Evolutionary conservation across 92 coral and sea anemone species (phyloP).

Genomic region (Scolanthus callimorphus): DNA sequence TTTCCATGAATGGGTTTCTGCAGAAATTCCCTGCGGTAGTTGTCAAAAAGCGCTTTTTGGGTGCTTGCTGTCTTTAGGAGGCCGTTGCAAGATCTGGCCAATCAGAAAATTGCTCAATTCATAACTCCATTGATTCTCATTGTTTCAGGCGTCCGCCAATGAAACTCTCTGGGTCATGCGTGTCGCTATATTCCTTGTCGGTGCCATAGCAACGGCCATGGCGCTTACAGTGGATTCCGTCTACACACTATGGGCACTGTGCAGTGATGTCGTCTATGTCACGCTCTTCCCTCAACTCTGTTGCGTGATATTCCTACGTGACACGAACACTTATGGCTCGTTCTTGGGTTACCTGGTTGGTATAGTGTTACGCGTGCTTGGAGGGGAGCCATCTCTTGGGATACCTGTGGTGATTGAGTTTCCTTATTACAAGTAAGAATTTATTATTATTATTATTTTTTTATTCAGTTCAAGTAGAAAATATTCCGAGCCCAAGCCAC

Average conservation of each 20-base stretch:
- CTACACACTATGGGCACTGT: slow-evolving; percentile 66
- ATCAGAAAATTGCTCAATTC: no score
- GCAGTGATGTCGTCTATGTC: slow-evolving; percentile 71
- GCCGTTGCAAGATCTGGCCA: no score
- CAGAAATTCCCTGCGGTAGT: no score
- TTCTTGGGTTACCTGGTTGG: slow-evolving; percentile 68
- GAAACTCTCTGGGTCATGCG: slow-evolving; percentile 92
- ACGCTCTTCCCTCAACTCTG: slow-evolving; percentile 82
- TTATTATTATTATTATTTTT: no score
- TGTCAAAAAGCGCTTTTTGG: no score
- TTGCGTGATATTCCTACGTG: slow-evolving; percentile 75
- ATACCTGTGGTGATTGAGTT: slow-evolving; percentile 62
- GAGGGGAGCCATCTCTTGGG: slow-evolving; percentile 76
- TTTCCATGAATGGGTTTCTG: no score
- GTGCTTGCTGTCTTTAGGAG: no score
- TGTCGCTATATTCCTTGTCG: slow-evolving; percentile 62
- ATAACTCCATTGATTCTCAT: no score
- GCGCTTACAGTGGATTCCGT: slow-evolving; percentile 73
- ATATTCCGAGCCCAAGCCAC: no score
- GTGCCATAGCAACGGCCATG: slow-evolving; percentile 71
- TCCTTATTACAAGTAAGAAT: slow-evolving; percentile 49
- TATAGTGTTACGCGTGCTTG: slow-evolving; percentile 66
- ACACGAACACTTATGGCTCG: slow-evolving; percentile 74
- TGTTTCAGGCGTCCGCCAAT: slow-evolving; percentile 61
- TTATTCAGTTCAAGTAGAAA: no score